Evolutionary conservation across 2,888 invertebrate genomes (phyloP).

Genomic region (Eristalinus sepulchralis): DNA sequence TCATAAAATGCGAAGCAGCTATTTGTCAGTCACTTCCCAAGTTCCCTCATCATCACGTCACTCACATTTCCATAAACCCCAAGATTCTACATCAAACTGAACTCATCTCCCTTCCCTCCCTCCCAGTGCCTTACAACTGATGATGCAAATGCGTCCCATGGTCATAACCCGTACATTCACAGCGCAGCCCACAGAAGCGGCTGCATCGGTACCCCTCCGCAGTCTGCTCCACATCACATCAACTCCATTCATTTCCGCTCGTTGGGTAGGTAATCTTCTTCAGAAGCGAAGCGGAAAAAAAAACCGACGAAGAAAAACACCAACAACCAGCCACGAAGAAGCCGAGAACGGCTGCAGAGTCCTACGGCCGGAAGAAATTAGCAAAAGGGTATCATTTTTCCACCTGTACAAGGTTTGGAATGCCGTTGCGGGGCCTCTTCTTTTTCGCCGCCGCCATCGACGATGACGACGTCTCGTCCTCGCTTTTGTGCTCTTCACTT

Average conservation of each 20-base stretch:
- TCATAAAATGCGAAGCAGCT: too few relatives aligned
- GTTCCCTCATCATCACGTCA: neutral
- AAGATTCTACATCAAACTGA: neutral
- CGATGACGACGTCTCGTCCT: neutral
- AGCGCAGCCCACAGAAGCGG: constrained; percentile 6
- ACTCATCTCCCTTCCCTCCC: neutral
- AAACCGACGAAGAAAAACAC: too few relatives aligned
- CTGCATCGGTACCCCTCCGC: constrained; percentile 26
- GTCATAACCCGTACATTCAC: constrained; percentile 16
- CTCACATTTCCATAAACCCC: neutral
- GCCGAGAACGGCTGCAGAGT: constrained; percentile 26
- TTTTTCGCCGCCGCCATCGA: neutral
- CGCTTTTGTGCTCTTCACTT: constrained; percentile 3
- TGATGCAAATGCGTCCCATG: neutral
- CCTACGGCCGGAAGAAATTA: constrained; percentile 70
- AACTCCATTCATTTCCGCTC: constrained; percentile 67
- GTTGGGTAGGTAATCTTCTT: constrained; percentile 69
- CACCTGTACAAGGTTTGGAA: constrained; percentile 32
- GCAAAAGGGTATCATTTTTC: constrained; percentile 69
- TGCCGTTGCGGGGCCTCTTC: constrained; percentile 16
- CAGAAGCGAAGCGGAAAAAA: constrained; percentile 29
- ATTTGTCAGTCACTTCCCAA: neutral
- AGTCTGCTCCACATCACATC: constrained; percentile 48
- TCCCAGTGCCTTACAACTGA: too few relatives aligned
- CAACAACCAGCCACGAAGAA: neutral